These are phyloP conservation scores for Alectura lathami DNA, from an alignment of 2,113 vertebrate species.

Conservation along the genomic window DNA sequence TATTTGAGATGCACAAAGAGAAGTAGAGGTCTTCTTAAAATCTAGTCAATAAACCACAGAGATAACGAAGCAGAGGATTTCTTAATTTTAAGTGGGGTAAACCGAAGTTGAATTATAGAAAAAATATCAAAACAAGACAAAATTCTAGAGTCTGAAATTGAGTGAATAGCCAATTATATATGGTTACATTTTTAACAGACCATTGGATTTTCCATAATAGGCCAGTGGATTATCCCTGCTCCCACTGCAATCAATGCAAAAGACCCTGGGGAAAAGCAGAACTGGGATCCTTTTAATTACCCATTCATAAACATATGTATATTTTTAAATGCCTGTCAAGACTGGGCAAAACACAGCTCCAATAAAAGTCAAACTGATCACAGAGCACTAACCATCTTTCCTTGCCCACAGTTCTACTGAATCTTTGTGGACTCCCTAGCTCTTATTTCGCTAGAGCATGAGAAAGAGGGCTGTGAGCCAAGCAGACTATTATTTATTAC, in stretches of 20 bases:
- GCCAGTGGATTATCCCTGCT: not conserved
- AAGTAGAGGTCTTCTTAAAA: not conserved
- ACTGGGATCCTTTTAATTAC: not conserved
- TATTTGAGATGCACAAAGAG: not conserved
- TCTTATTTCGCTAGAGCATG: not conserved
- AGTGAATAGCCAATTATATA: not conserved
- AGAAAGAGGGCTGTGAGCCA: constrained; percentile 13
- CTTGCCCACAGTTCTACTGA: not conserved
- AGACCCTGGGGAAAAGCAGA: not conserved
- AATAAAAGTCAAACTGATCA: not conserved
- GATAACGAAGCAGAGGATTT: not conserved
- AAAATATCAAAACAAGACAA: not conserved
- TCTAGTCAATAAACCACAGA: not conserved
- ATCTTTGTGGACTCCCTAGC: not conserved
- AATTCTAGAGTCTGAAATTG: not conserved
- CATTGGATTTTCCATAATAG: not conserved
- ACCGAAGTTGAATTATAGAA: not conserved
- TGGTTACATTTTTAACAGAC: not conserved
- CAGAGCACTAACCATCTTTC: not conserved
- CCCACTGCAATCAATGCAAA: not conserved
- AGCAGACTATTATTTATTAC: constrained; percentile 29
- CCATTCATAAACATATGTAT: not conserved
- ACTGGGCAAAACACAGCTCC: not conserved
- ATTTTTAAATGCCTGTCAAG: not conserved
- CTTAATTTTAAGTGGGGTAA: not conserved